Evolutionary conservation across 2,113 vertebrate genomes (phyloP).

Genomic region (Misgurnus anguillicaudatus): DNA sequence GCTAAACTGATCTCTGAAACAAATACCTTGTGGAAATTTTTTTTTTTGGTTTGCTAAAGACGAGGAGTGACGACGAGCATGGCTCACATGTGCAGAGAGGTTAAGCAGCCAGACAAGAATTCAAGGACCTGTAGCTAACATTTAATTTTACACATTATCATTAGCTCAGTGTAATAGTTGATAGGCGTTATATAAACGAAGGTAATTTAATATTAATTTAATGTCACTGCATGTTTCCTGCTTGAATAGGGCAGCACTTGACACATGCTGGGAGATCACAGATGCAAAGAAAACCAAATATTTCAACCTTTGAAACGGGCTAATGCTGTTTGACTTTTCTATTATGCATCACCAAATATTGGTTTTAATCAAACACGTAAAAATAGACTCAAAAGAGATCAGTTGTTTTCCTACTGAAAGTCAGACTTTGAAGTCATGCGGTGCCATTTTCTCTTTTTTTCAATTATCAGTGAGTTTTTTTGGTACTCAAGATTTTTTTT

Average conservation of each 20-base stretch:
- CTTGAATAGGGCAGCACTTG: not conserved
- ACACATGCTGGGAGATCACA: not conserved
- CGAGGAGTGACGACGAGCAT: no score
- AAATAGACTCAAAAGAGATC: not conserved
- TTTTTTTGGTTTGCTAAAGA: no score
- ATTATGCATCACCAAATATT: not conserved
- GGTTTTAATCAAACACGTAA: not conserved
- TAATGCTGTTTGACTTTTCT: not conserved
- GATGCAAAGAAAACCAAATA: slow-evolving; percentile 13
- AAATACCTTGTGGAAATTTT: no score
- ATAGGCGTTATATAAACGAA: no score
- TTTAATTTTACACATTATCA: no score
- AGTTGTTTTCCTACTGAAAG: not conserved
- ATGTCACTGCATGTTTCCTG: slow-evolving; percentile 21
- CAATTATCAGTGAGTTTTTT: not conserved
- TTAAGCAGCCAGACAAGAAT: no score
- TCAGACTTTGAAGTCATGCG: not conserved
- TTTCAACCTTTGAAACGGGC: not conserved
- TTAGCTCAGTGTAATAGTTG: no score
- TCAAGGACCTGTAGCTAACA: no score
- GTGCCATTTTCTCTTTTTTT: not conserved
- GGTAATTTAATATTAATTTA: not conserved
- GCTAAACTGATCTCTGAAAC: no score
- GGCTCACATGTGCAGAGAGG: no score
- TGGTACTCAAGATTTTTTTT: not conserved